Conservation (phyloP, 2,113 vertebrate genomes). For the Platichthys stellatus region DNA sequence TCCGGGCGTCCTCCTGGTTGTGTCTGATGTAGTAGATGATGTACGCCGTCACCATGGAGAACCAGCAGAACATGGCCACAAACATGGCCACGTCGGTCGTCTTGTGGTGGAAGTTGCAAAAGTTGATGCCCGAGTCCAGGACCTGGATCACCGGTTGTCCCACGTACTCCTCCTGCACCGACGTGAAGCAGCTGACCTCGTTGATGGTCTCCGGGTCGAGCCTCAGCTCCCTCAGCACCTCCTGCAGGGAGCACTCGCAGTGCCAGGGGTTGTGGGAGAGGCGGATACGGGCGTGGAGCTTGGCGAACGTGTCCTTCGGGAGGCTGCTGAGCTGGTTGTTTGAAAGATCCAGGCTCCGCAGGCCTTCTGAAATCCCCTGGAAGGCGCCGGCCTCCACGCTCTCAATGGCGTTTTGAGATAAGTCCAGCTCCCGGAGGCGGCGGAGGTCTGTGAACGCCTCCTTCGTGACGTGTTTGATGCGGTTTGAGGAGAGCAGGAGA, state of each 20-base stretch:
- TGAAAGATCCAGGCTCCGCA: conserved; percentile 88
- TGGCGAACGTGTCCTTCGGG: conserved; percentile 86
- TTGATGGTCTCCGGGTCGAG: conserved; percentile 86
- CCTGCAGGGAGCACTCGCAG: conserved; percentile 89
- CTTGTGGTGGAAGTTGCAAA: conserved; percentile 87
- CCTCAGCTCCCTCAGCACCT: conserved; percentile 84
- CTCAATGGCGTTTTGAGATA: conserved; percentile 88
- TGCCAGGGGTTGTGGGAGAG: conserved; percentile 91
- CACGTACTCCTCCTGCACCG: conserved; percentile 82
- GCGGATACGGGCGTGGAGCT: conserved; percentile 84
- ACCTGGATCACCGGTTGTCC: conserved; percentile 88
- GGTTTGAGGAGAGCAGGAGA: conserved; percentile 88
- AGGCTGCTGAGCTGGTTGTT: conserved; percentile 87
- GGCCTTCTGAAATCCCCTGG: conserved; percentile 81
- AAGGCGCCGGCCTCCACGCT: conserved; percentile 85
- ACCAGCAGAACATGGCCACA: conserved; percentile 92
- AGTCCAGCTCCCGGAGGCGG: conserved; percentile 85
- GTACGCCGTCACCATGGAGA: conserved; percentile 88
- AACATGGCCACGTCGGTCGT: conserved; percentile 89
- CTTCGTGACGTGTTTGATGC: conserved; percentile 84
- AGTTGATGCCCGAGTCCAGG: conserved; percentile 86
- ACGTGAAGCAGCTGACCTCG: conserved; percentile 87
- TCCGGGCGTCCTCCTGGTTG: conserved; percentile 86
- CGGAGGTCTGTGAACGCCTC: conserved; percentile 85
- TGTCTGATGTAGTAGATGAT: conserved; percentile 89